Conservation (phyloP, 2,113 vertebrate genomes). For the Corythaeola cristata region DNA sequence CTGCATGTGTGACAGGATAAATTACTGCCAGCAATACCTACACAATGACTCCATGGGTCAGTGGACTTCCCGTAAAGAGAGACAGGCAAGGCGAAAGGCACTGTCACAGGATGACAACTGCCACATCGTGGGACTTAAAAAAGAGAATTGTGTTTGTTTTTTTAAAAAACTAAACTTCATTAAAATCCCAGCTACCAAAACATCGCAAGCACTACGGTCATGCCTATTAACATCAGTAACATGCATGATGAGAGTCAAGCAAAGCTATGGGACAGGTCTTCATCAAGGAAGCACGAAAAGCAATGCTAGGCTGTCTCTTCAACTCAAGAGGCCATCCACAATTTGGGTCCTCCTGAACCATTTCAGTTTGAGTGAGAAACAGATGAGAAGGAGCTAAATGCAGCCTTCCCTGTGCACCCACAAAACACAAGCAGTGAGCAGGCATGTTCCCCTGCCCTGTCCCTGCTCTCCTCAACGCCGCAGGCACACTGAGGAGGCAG, state of each 20-base stretch:
- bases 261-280: background rate
- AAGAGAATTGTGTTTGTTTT: background rate
- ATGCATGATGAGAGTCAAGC: background rate
- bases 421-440: background rate
- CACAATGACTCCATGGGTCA: background rate
- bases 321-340: background rate
- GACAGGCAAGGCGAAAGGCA: background rate
- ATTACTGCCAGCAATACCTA: constrained; percentile 28
- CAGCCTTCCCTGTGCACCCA: background rate
- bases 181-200: background rate
- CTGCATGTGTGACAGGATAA: background rate
- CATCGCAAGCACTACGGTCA: background rate
- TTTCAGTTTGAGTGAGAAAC: background rate
- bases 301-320: background rate
- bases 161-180: background rate
- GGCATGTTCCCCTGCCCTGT: accelerated
- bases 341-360: background rate
- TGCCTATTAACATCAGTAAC: background rate
- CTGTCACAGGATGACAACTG: background rate
- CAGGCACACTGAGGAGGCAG: background rate
- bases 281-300: background rate
- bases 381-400: background rate
- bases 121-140: background rate
- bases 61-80: background rate
- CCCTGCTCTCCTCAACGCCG: background rate